Conservation (phyloP, 1,140 invertebrate species). For the Zaprionus lachaisei region DNA sequence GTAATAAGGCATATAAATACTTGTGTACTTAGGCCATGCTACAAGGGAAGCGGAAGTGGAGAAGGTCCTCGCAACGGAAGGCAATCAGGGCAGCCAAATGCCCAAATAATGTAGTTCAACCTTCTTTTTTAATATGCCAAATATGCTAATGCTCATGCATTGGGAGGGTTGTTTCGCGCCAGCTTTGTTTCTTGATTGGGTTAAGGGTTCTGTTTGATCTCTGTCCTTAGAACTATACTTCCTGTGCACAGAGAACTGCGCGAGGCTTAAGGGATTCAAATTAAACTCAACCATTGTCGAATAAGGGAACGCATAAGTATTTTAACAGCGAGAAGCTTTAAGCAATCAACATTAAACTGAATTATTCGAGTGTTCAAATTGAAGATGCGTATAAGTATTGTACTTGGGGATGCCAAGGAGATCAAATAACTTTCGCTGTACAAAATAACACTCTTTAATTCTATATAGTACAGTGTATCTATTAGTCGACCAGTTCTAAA, state of each 20-base stretch:
- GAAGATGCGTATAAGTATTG: too few species aligned
- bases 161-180: neutral
- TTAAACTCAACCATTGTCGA: neutral
- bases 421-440: too few species aligned
- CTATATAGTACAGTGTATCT: neutral
- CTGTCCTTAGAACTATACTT: neutral
- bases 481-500: neutral
- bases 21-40: constrained; percentile 26
- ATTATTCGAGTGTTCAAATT: too few species aligned
- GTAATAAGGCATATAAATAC: constrained; percentile 36
- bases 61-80: constrained; percentile 2
- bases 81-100: constrained; percentile 30
- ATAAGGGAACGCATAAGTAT: too few species aligned
- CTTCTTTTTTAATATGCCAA: constrained; percentile 5
- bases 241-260: neutral
- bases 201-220: constrained; percentile 8
- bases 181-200: constrained; percentile 7
- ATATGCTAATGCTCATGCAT: constrained; percentile 11
- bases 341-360: too few species aligned
- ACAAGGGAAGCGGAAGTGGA: neutral
- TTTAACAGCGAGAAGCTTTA: too few species aligned
- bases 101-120: constrained; percentile 28
- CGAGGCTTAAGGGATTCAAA: neutral
- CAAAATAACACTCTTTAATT: neutral
- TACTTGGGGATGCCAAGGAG: too few species aligned